phyloP scores from a whole-genome alignment of 2,797 vertebrate genomes.

The Tenualosa thibaudeaui region DNA sequence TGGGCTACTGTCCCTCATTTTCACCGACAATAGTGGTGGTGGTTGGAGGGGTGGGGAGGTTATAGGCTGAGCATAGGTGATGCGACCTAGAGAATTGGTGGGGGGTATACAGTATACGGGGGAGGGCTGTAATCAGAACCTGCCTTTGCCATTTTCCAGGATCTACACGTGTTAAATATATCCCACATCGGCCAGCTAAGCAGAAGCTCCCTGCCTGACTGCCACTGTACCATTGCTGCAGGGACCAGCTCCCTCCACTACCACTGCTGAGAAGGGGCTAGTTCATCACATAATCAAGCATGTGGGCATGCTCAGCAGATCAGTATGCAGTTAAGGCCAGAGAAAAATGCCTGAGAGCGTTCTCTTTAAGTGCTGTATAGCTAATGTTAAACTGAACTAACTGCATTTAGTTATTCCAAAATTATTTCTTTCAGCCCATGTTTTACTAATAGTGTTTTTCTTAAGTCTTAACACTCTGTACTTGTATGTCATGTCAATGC shows the following conservation, averaged over 20 bases:
- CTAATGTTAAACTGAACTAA: too few species aligned
- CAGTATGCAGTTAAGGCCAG: too few species aligned
- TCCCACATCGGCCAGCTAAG: slow-evolving; percentile 64
- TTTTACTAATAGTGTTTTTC: background rate
- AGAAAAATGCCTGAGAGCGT: too few species aligned
- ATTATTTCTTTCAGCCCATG: too few species aligned
- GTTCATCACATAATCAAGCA: too few species aligned
- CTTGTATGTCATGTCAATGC: background rate
- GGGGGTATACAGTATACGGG: slow-evolving; percentile 38
- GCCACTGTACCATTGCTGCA: background rate
- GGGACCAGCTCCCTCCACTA: background rate
- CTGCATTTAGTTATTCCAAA: too few species aligned
- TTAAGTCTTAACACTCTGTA: background rate
- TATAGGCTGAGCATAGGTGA: background rate
- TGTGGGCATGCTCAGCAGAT: too few species aligned
- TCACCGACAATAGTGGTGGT: background rate
- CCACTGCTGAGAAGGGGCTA: too few species aligned
- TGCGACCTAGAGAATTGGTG: slow-evolving; percentile 29
- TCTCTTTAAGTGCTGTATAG: too few species aligned
- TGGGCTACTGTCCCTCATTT: background rate
- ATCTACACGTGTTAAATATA: slow-evolving; percentile 74
- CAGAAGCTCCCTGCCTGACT: slow-evolving; percentile 56
- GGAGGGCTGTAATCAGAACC: slow-evolving; percentile 71
- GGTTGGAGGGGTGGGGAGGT: background rate
- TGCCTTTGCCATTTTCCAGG: slow-evolving; percentile 61